Percentiles rank a stretch among this genome's conserved stretches.
phyloP scores from a whole-genome alignment of 1,140 invertebrate species.

The Heliothis virescens region DNA sequence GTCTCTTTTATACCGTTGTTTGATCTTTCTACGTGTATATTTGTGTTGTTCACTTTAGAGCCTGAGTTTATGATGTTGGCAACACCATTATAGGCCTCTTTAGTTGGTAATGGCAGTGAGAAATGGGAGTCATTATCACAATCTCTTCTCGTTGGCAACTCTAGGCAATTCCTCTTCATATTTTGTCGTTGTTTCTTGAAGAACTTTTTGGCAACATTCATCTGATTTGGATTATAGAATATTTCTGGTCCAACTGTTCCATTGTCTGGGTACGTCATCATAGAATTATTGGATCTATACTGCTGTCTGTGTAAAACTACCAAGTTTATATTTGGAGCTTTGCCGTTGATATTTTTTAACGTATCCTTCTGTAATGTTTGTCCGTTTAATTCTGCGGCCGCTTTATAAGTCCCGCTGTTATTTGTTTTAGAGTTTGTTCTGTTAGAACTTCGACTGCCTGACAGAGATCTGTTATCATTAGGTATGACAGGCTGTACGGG shows the following conservation, averaged over 20 bases:
- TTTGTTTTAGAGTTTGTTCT: constrained; percentile 86
- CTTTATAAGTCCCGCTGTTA: constrained; percentile 86
- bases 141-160: constrained; percentile 88
- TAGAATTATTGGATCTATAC: constrained; percentile 89
- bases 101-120: constrained; percentile 82
- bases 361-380: constrained; percentile 80
- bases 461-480: constrained; percentile 87
- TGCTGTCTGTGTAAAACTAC: constrained; percentile 90
- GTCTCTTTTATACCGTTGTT: constrained; percentile 85
- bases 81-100: constrained; percentile 87
- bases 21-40: constrained; percentile 89
- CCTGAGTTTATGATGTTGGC: constrained; percentile 89
- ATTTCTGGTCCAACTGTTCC: constrained; percentile 89
- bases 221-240: constrained; percentile 97
- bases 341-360: constrained; percentile 78
- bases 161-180: constrained; percentile 92
- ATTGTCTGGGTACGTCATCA: constrained; percentile 89
- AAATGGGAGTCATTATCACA: constrained; percentile 88
- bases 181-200: constrained; percentile 95
- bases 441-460: constrained; percentile 88
- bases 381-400: constrained; percentile 84
- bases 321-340: constrained; percentile 88
- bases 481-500: constrained; percentile 73
- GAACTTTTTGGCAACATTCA: constrained; percentile 96
- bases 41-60: constrained; percentile 92